Evolutionary conservation across 1,140 invertebrate genomes (phyloP).

Genomic region (Drosophila rhopaloa): DNA sequence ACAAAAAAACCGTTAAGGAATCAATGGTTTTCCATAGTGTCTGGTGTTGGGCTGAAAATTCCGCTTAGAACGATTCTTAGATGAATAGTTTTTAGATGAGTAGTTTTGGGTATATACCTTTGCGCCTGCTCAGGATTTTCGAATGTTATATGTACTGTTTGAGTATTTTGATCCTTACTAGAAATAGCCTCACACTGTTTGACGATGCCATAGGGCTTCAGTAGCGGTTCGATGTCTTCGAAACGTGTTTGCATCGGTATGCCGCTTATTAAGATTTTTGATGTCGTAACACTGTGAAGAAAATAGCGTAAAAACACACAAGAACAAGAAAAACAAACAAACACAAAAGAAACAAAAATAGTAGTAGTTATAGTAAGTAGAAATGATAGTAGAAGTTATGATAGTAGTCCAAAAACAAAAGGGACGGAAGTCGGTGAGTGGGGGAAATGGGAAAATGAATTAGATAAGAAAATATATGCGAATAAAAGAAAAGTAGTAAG

Average conservation of each 20-base stretch:
- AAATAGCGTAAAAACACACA: constrained; percentile 82
- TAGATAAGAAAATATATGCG: constrained; percentile 15
- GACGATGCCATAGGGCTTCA: constrained; percentile 92
- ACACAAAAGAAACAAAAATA: constrained; percentile 43
- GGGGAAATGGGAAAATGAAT: constrained; percentile 11
- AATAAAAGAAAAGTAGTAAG: constrained; percentile 12
- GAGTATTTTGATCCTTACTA: constrained; percentile 91
- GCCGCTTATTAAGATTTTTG: constrained; percentile 94
- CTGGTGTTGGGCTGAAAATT: constrained; percentile 36
- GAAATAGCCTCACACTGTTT: constrained; percentile 93
- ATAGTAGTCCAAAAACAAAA: constrained; percentile 17
- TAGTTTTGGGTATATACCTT: constrained; percentile 89
- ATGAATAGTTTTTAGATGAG: constrained; percentile 13
- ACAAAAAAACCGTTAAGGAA: background rate
- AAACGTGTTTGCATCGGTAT: constrained; percentile 91
- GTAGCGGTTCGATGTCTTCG: constrained; percentile 93
- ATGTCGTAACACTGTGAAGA: constrained; percentile 89
- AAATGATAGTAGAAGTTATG: constrained; percentile 11
- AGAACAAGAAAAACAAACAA: constrained; percentile 54
- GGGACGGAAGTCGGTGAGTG: background rate
- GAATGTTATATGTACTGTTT: constrained; percentile 93
- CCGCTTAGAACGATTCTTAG: background rate
- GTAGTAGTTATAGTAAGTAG: constrained; percentile 17
- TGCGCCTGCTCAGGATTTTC: constrained; percentile 95
- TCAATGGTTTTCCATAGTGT: constrained; percentile 2